A percentile compares a stretch with the other conserved stretches of the same genome.
Conservation (phyloP, 2,888 invertebrate genomes). For the Eupelmus urozonus region DNA sequence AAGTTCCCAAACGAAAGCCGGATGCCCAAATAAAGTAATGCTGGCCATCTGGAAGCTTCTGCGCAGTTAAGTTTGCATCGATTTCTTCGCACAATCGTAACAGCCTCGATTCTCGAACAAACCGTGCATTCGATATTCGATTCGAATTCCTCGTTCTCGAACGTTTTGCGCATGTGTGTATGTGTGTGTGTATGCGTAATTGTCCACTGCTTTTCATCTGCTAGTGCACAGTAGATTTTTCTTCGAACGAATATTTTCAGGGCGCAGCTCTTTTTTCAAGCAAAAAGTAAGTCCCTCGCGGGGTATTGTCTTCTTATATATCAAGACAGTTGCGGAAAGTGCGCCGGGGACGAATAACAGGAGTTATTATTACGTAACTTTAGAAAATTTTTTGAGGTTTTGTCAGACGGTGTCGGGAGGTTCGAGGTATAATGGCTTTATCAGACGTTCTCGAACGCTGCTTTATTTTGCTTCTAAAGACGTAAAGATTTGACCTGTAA, state of each 20-base stretch:
- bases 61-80: conserved; percentile 41
- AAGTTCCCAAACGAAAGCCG: not conserved
- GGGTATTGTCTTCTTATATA: not conserved
- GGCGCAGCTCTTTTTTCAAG: not conserved
- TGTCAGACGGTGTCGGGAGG: conserved; percentile 9
- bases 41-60: conserved; percentile 19
- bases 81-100: conserved; percentile 26
- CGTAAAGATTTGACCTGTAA: no score
- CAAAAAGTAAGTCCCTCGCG: conserved; percentile 15
- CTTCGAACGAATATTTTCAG: not conserved
- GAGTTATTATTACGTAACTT: conserved; percentile 50
- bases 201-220: conserved; percentile 26
- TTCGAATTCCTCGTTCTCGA: conserved; percentile 1
- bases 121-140: conserved; percentile 6
- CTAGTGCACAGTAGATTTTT: conserved; percentile 42
- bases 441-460: no score
- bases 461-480: no score
- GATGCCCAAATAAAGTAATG: not conserved
- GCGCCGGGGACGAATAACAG: not conserved
- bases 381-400: conserved; percentile 28
- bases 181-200: not conserved
- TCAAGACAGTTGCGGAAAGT: not conserved
- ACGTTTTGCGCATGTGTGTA: not conserved
- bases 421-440: no score
- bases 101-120: no score